Evolutionary conservation across 2,113 vertebrate species (phyloP).

Genomic region (Nannobrachium achirus): DNA sequence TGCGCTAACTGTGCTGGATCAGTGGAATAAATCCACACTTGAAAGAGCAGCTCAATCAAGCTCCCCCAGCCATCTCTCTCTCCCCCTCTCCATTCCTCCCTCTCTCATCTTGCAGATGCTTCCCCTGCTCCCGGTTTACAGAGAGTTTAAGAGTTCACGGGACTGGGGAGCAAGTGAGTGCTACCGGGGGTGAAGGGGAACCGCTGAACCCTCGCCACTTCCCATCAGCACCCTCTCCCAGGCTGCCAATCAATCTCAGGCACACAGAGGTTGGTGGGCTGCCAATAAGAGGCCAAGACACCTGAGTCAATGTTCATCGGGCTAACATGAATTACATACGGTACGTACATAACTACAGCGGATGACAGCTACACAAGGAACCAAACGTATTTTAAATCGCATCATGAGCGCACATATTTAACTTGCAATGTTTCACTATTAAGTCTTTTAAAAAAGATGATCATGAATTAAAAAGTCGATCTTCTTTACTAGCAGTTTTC

Average conservation of each 20-base stretch:
- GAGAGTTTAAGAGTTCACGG: slow-evolving; percentile 69
- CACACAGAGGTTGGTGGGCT: not conserved
- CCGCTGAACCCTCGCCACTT: slow-evolving; percentile 25
- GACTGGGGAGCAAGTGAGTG: slow-evolving; percentile 43
- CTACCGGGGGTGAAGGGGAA: slow-evolving; percentile 7
- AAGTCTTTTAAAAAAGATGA: slow-evolving; percentile 18
- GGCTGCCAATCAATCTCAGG: slow-evolving; percentile 17
- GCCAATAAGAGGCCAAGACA: slow-evolving; percentile 5
- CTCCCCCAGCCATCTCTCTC: slow-evolving; percentile 52
- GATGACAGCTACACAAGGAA: not conserved
- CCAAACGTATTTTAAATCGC: not conserved
- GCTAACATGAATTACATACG: not conserved
- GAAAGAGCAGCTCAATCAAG: slow-evolving; percentile 76
- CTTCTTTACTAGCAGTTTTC: not conserved
- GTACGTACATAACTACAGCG: not conserved
- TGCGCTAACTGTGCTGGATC: slow-evolving; percentile 57
- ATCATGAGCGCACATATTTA: not conserved
- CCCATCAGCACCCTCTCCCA: slow-evolving; percentile 12
- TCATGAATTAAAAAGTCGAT: slow-evolving; percentile 14
- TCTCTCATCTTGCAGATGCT: slow-evolving; percentile 49
- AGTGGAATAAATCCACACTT: slow-evolving; percentile 78
- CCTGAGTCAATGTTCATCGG: not conserved
- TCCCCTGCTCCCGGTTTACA: slow-evolving; percentile 59
- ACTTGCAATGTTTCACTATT: not conserved
- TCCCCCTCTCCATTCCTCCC: not conserved